A percentile compares a stretch with the other conserved stretches of the same genome.
These are phyloP conservation scores for Actinia tenebrosa DNA, from an alignment of 64 coral and sea anemone species.

Conservation along the genomic window DNA sequence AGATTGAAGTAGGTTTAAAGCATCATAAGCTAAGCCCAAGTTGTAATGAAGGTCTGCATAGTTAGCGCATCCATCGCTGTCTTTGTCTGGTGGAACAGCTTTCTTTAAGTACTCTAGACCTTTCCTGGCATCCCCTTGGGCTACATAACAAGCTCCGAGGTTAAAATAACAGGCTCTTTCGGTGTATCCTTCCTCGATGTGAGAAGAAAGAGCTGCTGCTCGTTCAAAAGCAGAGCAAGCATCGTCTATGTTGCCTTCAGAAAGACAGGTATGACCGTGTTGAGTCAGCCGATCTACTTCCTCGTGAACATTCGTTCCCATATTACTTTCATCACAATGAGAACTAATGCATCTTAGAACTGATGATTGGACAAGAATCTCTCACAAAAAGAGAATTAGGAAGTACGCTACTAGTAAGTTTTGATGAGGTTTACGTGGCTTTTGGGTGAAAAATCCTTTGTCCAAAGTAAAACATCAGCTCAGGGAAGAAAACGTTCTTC, in stretches of 20 bases:
- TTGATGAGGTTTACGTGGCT: background rate
- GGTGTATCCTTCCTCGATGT: constrained; percentile 72
- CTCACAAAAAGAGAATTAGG: background rate
- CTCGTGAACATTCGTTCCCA: constrained; percentile 17
- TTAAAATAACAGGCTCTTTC: constrained; percentile 96
- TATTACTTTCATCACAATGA: background rate
- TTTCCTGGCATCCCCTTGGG: constrained; percentile 71
- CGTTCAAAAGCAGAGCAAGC: constrained; percentile 76
- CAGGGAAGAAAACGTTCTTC: background rate
- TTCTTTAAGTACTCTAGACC: constrained; percentile 82
- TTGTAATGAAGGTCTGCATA: constrained; percentile 95
- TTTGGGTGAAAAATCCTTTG: background rate
- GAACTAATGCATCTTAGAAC: background rate
- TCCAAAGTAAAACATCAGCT: background rate
- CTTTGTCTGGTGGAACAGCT: constrained; percentile 84
- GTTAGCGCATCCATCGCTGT: constrained; percentile 69
- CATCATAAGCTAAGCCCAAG: constrained; percentile 84
- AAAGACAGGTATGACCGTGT: constrained; percentile 68
- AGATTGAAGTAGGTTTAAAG: constrained; percentile 42
- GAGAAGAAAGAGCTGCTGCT: constrained; percentile 56
- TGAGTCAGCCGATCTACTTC: constrained; percentile 73
- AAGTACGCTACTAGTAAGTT: background rate
- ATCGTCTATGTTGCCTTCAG: constrained; percentile 60
- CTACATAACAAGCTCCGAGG: constrained; percentile 91
- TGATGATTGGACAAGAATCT: background rate